These are phyloP conservation scores for Mesochorus sp. DNA, from an alignment of 2,888 invertebrate species.

Conservation along the genomic window DNA sequence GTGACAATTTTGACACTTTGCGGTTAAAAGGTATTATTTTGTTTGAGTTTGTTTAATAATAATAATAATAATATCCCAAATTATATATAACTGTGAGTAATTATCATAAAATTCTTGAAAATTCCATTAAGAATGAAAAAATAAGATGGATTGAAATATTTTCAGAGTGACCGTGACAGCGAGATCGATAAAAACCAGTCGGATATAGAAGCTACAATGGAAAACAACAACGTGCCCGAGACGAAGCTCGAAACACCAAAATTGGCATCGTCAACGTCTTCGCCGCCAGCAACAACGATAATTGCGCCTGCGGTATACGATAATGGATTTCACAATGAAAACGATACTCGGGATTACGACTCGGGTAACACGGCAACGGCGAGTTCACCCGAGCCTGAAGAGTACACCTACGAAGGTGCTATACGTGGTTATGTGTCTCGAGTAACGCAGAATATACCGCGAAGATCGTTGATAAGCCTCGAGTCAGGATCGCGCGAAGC, in stretches of 20 bases:
- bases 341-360: constrained; percentile 84
- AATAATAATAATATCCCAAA: too few species aligned
- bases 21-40: constrained; percentile 10
- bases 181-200: constrained; percentile 80
- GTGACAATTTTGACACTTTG: background rate
- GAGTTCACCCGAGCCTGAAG: constrained; percentile 88
- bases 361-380: constrained; percentile 87
- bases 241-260: constrained; percentile 15
- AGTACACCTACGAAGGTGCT: constrained; percentile 94
- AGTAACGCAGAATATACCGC: constrained; percentile 82
- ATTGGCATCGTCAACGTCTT: constrained; percentile 80
- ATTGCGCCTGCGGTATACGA: constrained; percentile 66
- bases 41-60: background rate
- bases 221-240: constrained; percentile 39
- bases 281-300: constrained; percentile 33
- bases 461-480: constrained; percentile 76
- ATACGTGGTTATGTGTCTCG: constrained; percentile 93
- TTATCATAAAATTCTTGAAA: too few species aligned
- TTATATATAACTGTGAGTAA: too few species aligned
- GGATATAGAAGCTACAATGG: constrained; percentile 74
- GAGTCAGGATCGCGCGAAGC: constrained; percentile 71
- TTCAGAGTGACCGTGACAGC: constrained; percentile 80
- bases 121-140: too few species aligned
- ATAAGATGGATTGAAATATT: too few species aligned
- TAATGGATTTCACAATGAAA: constrained; percentile 76